Percentiles rank a stretch among this genome's conserved stretches.
Evolutionary conservation across 2,888 invertebrate genomes (phyloP).

Genomic region (Macropis europaea): DNA sequence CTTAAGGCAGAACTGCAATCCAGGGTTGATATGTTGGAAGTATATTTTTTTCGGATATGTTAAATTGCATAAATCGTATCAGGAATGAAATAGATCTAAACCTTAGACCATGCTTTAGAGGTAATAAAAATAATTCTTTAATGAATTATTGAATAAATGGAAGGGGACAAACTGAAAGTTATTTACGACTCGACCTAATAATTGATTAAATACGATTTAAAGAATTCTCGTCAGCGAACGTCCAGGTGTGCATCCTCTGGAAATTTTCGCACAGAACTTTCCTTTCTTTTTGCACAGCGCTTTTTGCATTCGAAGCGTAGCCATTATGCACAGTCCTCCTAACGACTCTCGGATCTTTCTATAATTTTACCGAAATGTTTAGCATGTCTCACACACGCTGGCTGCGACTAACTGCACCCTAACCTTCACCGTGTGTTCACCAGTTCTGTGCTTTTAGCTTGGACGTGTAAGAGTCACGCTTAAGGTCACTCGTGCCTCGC

Average conservation of each 20-base stretch:
- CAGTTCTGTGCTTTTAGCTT: constrained; percentile 17
- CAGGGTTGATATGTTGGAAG: no score
- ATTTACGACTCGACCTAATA: no score
- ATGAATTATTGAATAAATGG: no score
- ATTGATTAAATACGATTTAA: no score
- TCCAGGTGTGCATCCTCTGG: constrained; percentile 39
- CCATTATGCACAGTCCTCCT: not conserved
- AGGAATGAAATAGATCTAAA: no score
- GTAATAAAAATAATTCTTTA: no score
- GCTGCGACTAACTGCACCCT: not conserved
- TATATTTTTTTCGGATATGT: no score
- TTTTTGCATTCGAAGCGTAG: not conserved
- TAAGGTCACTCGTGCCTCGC: constrained; percentile 19
- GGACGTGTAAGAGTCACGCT: constrained; percentile 16
- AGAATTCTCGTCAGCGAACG: not conserved
- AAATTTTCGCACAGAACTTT: constrained; percentile 9
- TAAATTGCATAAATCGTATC: no score
- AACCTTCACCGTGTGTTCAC: not conserved
- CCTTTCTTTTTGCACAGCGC: not conserved
- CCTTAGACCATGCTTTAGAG: no score
- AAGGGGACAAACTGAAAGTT: no score
- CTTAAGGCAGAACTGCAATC: no score
- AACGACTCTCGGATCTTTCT: not conserved
- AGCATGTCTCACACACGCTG: not conserved
- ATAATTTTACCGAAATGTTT: not conserved